Base-by-base conservation (phyloP, 2,888 invertebrate genomes). In the Craniophora ligustri region DNA sequence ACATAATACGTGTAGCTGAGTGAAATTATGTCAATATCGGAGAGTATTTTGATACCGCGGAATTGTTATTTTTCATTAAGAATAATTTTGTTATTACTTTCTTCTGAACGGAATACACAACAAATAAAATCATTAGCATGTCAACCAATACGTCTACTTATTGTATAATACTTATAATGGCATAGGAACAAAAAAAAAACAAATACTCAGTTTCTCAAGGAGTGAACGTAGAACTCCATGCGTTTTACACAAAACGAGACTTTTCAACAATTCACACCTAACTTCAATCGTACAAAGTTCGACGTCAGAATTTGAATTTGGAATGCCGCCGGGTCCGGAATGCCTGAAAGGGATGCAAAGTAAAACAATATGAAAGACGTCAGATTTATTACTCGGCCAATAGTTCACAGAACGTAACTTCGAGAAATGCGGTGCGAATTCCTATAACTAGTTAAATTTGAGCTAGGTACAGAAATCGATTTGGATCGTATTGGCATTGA, bases 401-500 rank as follows among this genome's bases (percentile, higher is more conserved):
- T 78, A 77, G 71, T 77, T 80, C 53, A 45, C 55, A 60, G 66
- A 50, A 78, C 73, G 72, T 75, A 76, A 76, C 71, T 75, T 72
- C 58, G 48, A 60, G 64, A 53, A 66, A 75, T 67, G 73, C 73
- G 72, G 68, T 74, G 66, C 47, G 59, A 69, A 76, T 71, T 67
- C 51, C 63, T 49, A 23, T 53, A 41, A 47, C 46, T 67, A 57
- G 60, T 60, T 30, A 32, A 61, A 48, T 35, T 35, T 21, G 19
- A 19, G 19, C 44, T 58, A 57, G 46, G 49, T 48, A 56, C 34
- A 58, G 62, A 57, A 61, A 56, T 66, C 53, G 54, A 68, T 65
- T 75, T 59, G 54, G 58, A 72, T n/a, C n/a, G 67, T 74, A 56
- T 75, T 68, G 66, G 62, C 67, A 67, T 53, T 66, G 64, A 75